Percentiles rank a stretch among this genome's conserved stretches.
Evolutionary conservation across 2,797 vertebrate genomes (phyloP).

Genomic region (Passerculus sandwichensis): DNA sequence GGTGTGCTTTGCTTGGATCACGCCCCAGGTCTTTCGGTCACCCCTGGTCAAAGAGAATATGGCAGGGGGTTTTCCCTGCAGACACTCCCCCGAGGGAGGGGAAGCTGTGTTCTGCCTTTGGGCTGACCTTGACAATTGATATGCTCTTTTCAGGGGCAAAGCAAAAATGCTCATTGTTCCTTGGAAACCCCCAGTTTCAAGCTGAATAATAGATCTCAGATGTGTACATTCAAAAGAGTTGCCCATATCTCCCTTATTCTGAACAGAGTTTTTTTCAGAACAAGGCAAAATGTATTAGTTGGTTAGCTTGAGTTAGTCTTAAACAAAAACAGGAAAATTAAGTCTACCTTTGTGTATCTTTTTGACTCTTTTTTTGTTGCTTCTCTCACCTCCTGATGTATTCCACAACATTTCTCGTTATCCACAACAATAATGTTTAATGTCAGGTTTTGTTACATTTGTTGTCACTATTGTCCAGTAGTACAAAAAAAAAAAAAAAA

Average conservation of each 20-base stretch:
- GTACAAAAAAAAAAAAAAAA: background rate
- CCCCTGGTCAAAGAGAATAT: background rate
- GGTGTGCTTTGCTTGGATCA: background rate
- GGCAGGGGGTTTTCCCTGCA: background rate
- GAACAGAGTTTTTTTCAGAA: background rate
- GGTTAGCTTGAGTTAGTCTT: background rate
- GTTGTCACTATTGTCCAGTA: background rate
- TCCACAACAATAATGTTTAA: background rate
- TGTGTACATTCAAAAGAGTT: background rate
- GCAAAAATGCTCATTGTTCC: background rate
- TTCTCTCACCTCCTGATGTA: background rate
- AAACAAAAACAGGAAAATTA: background rate
- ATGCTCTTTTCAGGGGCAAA: background rate
- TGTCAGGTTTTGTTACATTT: background rate
- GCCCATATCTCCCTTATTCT: background rate
- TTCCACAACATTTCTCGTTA: background rate
- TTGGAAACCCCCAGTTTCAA: background rate
- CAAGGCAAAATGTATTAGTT: background rate
- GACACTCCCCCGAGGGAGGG: background rate
- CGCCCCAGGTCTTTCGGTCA: accelerated
- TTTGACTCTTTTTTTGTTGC: background rate
- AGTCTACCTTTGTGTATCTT: accelerated
- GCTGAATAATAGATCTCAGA: background rate
- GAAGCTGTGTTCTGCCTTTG: background rate
- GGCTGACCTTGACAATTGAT: background rate